Evolutionary conservation across 1,140 invertebrate species (phyloP).

Genomic region (Pemphigus obesinymphae): DNA sequence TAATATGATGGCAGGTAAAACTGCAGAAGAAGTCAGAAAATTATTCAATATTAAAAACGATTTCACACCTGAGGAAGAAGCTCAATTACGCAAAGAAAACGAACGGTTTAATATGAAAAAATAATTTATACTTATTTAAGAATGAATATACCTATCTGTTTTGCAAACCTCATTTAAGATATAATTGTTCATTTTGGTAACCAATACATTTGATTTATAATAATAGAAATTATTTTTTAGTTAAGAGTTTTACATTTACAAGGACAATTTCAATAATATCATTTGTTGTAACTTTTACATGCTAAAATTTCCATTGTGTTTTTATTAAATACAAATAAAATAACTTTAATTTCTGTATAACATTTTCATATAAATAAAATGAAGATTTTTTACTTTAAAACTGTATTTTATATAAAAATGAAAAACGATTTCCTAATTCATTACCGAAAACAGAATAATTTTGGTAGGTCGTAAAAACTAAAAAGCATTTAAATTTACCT

Average conservation of each 20-base stretch:
- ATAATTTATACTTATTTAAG: slow-evolving; percentile 53
- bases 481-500: too few relatives aligned
- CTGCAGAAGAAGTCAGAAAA: slow-evolving; percentile 97
- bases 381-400: too few relatives aligned
- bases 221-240: background rate
- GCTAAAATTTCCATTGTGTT: too few relatives aligned
- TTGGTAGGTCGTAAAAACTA: too few relatives aligned
- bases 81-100: slow-evolving; percentile 95
- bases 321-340: too few relatives aligned
- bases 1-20: slow-evolving; percentile 98
- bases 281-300: background rate
- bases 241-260: background rate
- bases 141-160: background rate
- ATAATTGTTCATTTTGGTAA: background rate
- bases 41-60: slow-evolving; percentile 99
- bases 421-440: too few relatives aligned
- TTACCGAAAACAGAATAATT: too few relatives aligned
- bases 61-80: slow-evolving; percentile 90
- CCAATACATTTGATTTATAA: background rate
- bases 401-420: too few relatives aligned
- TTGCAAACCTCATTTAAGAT: background rate
- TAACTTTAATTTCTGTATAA: too few relatives aligned
- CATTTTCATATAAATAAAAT: too few relatives aligned
- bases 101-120: slow-evolving; percentile 99
- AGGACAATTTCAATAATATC: background rate